Percentiles rank a stretch among this genome's conserved stretches.
These are phyloP conservation scores for Hemicrepidius hirtus DNA, from an alignment of 2,888 invertebrate genomes.

Conservation along the genomic window DNA sequence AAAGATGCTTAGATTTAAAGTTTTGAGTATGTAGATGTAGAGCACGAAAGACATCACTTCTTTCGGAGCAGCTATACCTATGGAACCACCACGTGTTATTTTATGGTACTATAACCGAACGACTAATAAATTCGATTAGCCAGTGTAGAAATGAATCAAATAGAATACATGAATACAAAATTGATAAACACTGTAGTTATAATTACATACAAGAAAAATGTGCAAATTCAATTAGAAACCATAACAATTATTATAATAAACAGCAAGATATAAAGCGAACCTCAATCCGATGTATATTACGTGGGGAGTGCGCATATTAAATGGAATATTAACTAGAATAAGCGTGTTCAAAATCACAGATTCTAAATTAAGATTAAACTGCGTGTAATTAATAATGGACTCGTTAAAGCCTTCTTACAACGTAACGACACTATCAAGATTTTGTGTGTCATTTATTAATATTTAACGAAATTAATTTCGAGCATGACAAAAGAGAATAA, in stretches of 20 bases:
- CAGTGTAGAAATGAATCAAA: too few relatives aligned
- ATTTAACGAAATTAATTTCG: slow-evolving; percentile 69
- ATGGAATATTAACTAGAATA: slow-evolving; percentile 44
- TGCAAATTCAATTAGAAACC: slow-evolving; percentile 8
- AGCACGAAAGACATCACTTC: too few relatives aligned
- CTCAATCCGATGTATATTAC: slow-evolving; percentile 5
- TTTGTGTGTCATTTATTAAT: slow-evolving; percentile 71
- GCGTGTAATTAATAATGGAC: slow-evolving; percentile 69
- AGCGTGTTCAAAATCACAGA: slow-evolving; percentile 69
- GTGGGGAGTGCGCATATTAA: slow-evolving; percentile 39
- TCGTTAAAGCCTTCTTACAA: slow-evolving; percentile 68
- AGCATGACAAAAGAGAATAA: slow-evolving; percentile 68
- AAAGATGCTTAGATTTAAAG: too few relatives aligned
- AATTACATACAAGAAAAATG: too few relatives aligned
- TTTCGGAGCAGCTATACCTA: too few relatives aligned
- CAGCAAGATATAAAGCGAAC: background rate
- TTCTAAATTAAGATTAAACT: slow-evolving; percentile 69
- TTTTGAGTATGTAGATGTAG: too few relatives aligned
- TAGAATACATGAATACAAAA: too few relatives aligned
- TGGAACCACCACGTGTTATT: too few relatives aligned
- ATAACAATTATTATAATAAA: background rate
- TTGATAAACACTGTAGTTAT: too few relatives aligned
- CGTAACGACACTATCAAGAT: slow-evolving; percentile 70
- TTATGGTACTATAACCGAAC: too few relatives aligned
- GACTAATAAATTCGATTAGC: too few relatives aligned